Evolutionary conservation across 2,113 vertebrate species (phyloP).

Genomic region (Pygoscelis antarcticus): DNA sequence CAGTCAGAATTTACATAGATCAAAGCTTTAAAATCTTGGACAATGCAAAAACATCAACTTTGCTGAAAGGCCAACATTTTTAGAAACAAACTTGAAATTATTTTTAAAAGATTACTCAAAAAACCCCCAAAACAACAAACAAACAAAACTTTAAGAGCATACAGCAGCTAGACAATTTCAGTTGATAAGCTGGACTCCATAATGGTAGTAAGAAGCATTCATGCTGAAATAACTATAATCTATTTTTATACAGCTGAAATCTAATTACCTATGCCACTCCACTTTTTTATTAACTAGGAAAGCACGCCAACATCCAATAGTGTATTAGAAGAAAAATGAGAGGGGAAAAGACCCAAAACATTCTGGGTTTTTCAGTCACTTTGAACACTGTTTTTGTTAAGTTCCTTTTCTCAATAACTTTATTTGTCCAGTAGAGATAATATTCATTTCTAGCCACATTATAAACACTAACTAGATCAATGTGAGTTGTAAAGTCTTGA

Average conservation of each 20-base stretch:
- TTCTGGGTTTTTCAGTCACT: neutral
- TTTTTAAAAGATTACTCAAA: neutral
- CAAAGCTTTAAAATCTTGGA: neutral
- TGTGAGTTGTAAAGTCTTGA: neutral
- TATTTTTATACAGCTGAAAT: neutral
- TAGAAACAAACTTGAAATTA: neutral
- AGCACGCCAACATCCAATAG: neutral
- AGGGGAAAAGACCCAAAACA: neutral
- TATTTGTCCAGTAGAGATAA: neutral
- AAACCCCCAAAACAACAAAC: neutral
- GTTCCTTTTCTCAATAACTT: neutral
- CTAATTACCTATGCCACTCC: neutral
- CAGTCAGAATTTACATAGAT: neutral
- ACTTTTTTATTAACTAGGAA: neutral
- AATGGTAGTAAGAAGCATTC: neutral
- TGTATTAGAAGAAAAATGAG: neutral
- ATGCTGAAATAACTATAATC: neutral
- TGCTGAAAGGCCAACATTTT: neutral
- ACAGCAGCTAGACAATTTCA: neutral
- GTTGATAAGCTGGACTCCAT: neutral
- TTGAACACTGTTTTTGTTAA: neutral
- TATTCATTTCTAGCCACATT: neutral
- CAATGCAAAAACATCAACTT: neutral
- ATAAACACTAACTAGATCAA: neutral
- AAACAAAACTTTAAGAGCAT: neutral